Base-by-base conservation (phyloP, 2,797 vertebrate species). In the Callimico goeldii region DNA sequence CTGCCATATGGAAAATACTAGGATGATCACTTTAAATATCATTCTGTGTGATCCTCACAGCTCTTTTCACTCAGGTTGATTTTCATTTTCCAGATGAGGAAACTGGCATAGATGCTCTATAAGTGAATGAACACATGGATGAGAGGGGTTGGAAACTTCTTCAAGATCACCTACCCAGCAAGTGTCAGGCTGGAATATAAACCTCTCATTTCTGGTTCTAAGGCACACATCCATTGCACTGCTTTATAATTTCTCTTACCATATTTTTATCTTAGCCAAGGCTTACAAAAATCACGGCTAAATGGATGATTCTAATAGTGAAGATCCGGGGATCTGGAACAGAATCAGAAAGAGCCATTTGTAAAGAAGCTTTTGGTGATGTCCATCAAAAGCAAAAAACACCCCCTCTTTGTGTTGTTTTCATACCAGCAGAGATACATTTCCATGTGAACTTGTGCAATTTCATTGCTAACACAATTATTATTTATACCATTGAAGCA, bases 31-130 rank as follows among this genome's bases (percentile, higher is more conserved):
- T 67, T 64, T 26, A 39, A 77, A 22, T 24, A 22, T 33, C 30
- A n/a, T 48, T 83, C 91, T 58, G 5, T n/a, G 11, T 39, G 36
- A 76, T 67, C 28, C 13, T 82, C 86, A 58, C 0, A 79, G 57
- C 9, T 67, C 52, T 52, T 0, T 46, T 43, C n/a, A 11, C 4
- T 39, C n/a, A 24, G 1, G 22, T 55, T 73, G 5, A 0, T 36
- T 88, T 55, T 92, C 55, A 26, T 80, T 96, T 91, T 93, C 11
- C 20, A 82, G 58, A 48, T 26, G 39, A 91, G 11, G 9, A 64
- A 81, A 55, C 4, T 22, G 76, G 15, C 86, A 22, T 22, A 19
- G 10, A 5, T 3, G 80, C 28, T 24, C 2, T 7, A 0, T 67
- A 58, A 55, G 6, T 7, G 20, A 43, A n/a, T 55, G 58, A 89